A percentile compares a stretch with the other conserved stretches of the same genome.
Evolutionary conservation across 2,113 vertebrate species (phyloP).

Genomic region (Catharus fuscescens): DNA sequence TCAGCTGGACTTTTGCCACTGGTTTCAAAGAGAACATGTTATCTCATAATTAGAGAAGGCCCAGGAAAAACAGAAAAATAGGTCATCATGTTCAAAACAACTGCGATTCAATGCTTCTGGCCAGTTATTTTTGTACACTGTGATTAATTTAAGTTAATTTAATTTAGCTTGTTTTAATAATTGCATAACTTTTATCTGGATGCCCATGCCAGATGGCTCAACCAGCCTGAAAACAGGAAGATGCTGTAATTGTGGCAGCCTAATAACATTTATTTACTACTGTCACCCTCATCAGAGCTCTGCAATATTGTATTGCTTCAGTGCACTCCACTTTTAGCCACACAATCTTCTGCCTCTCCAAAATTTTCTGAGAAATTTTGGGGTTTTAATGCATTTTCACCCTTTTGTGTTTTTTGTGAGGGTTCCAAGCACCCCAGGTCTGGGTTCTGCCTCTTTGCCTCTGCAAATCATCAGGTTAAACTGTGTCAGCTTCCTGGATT

Average conservation of each 20-base stretch:
- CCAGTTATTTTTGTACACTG: slow-evolving; percentile 9
- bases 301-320: background rate
- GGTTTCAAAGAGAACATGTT: background rate
- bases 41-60: slow-evolving; percentile 31
- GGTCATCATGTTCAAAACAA: slow-evolving; percentile 40
- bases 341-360: background rate
- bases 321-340: background rate
- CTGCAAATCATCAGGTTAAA: background rate
- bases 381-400: fast-evolving
- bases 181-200: slow-evolving; percentile 45
- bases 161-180: slow-evolving; percentile 70
- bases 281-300: background rate
- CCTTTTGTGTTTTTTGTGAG: background rate
- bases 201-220: slow-evolving; percentile 31
- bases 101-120: slow-evolving; percentile 24
- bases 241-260: slow-evolving; percentile 24
- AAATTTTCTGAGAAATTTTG: background rate
- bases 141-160: slow-evolving; percentile 71
- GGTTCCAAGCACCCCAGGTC: background rate
- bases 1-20: background rate
- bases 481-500: background rate
- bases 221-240: slow-evolving; percentile 50
- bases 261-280: slow-evolving; percentile 60
- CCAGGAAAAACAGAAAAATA: slow-evolving; percentile 48
- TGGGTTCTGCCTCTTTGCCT: background rate